Evolutionary conservation across 2,888 invertebrate species (phyloP).

Genomic region (Limnephilus lunatus): DNA sequence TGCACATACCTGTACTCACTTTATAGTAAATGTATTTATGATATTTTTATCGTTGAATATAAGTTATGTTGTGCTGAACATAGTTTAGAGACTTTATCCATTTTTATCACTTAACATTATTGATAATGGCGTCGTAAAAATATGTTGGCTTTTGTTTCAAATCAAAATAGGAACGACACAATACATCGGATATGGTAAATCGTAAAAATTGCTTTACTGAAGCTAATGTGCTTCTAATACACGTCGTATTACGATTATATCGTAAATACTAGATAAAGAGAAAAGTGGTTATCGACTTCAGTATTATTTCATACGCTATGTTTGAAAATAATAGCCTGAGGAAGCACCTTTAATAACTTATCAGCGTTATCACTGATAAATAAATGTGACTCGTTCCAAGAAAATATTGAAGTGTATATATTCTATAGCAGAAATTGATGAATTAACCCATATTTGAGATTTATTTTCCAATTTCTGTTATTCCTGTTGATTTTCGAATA

Average conservation of each 20-base stretch:
- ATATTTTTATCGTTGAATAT: conserved; percentile 17
- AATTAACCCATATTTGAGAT: too few species aligned
- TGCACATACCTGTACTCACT: neutral
- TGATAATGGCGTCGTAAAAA: conserved; percentile 33
- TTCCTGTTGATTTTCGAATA: too few species aligned
- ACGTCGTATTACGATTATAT: neutral
- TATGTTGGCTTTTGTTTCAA: conserved; percentile 32
- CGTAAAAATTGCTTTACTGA: neutral
- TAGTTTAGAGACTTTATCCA: conserved; percentile 17
- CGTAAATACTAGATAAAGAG: neutral
- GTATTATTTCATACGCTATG: neutral
- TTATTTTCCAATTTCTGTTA: too few species aligned
- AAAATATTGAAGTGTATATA: neutral
- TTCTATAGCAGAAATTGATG: too few species aligned
- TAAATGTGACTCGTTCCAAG: neutral
- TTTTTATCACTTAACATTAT: conserved; percentile 25
- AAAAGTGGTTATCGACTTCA: neutral
- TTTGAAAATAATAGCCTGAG: neutral
- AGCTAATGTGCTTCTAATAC: neutral
- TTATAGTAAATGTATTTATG: neutral
- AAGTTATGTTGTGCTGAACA: conserved; percentile 14
- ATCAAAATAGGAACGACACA: conserved; percentile 19
- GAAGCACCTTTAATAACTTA: neutral
- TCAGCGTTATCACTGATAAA: neutral
- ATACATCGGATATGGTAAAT: conserved; percentile 21